phyloP scores from a whole-genome alignment of 1,140 invertebrate species.

The Camponotus vicinus region DNA sequence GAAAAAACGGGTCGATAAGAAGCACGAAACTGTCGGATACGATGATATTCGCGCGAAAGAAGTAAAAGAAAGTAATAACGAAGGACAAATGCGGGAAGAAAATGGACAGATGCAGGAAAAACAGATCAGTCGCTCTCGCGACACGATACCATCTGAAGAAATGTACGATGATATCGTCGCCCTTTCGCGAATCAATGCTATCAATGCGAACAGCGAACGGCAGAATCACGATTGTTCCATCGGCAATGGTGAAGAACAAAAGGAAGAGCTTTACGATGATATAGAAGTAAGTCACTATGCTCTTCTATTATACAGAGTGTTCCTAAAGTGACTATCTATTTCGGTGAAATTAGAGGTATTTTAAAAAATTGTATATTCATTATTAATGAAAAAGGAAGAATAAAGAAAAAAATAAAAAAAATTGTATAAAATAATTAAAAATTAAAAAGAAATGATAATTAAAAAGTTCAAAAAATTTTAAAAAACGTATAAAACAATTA shows the following conservation, averaged over 20 bases:
- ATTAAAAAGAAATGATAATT: no score
- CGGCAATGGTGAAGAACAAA: neutral
- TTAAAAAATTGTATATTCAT: no score
- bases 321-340: no score
- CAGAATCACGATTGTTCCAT: neutral
- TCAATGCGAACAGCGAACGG: neutral
- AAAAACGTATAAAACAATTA: no score
- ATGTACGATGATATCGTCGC: constrained; percentile 77
- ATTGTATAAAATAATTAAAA: no score
- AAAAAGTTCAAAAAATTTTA: no score
- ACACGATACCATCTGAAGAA: neutral
- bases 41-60: constrained; percentile 60
- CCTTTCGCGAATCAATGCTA: neutral
- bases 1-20: constrained; percentile 63
- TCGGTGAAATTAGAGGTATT: no score
- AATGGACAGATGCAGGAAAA: neutral
- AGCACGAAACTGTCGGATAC: constrained; percentile 10
- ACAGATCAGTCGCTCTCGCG: neutral
- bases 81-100: constrained; percentile 1
- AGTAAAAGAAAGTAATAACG: constrained; percentile 7
- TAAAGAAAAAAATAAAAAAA: no score
- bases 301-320: neutral
- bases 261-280: constrained; percentile 63
- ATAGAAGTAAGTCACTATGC: constrained; percentile 34
- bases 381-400: no score